Percentiles rank a stretch among this genome's conserved stretches.
Evolutionary conservation across 1,140 invertebrate genomes (phyloP).

Genomic region (Sminthurides bifidus): DNA sequence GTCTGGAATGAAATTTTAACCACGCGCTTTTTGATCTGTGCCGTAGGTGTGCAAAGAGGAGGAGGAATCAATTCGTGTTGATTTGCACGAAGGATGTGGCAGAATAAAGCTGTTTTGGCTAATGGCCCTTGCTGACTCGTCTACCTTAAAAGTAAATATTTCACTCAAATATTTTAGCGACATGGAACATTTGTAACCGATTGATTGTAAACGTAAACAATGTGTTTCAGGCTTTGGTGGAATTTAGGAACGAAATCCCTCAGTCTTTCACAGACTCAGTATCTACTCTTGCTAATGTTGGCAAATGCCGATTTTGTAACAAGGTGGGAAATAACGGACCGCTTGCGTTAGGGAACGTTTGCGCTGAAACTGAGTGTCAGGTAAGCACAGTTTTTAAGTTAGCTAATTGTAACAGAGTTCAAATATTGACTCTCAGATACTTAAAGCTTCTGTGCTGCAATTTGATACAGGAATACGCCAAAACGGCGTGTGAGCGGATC

Average conservation of each 20-base stretch:
- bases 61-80: conserved; percentile 78
- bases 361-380: conserved; percentile 84
- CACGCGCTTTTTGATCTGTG: too few species aligned
- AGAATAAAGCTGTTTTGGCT: conserved; percentile 92
- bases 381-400: conserved; percentile 36
- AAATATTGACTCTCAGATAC: background rate
- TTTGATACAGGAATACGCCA: conserved; percentile 57
- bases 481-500: conserved; percentile 69
- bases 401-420: background rate
- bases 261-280: conserved; percentile 36
- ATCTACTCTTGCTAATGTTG: conserved; percentile 41
- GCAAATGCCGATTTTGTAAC: conserved; percentile 86
- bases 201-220: background rate
- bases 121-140: conserved; percentile 77
- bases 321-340: conserved; percentile 67
- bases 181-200: background rate
- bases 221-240: conserved; percentile 56
- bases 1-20: too few species aligned
- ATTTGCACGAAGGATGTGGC: conserved; percentile 90
- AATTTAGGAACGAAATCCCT: conserved; percentile 66
- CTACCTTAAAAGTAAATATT: conserved; percentile 58
- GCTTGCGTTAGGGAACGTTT: conserved; percentile 82
- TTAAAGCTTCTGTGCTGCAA: conserved; percentile 37
- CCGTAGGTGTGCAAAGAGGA: conserved; percentile 84
- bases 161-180: background rate